phyloP scores from a whole-genome alignment of 37 sponge, comb jelly and placozoan genomes.

The Spongilla lacustris region DNA sequence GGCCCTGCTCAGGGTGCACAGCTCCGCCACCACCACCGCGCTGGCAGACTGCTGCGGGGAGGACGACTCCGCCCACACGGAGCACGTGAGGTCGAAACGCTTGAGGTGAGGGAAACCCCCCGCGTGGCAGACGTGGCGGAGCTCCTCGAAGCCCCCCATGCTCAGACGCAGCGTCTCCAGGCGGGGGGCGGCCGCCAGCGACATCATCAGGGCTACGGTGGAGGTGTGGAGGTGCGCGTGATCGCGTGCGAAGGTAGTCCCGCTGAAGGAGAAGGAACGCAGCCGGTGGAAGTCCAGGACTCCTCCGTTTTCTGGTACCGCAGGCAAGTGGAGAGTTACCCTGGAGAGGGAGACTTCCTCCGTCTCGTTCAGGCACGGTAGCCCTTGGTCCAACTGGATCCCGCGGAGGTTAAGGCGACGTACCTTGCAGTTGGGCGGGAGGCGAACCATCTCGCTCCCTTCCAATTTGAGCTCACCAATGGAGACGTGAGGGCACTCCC shows the following conservation, averaged over 20 bases:
- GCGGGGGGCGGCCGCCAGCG: neutral
- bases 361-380: neutral
- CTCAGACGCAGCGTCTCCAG: neutral
- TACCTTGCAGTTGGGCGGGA: neutral
- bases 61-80: neutral
- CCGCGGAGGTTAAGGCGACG: neutral
- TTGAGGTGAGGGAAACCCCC: neutral
- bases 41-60: neutral
- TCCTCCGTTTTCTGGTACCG: neutral
- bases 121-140: neutral
- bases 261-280: neutral
- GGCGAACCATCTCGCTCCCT: neutral
- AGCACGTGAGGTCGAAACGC: neutral
- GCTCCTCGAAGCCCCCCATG: neutral
- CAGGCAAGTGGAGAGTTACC: neutral
- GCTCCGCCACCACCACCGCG: conserved; percentile 14
- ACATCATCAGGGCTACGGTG: neutral
- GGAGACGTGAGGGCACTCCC: neutral
- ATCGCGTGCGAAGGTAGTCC: neutral
- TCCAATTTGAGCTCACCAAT: neutral
- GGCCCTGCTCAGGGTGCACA: neutral
- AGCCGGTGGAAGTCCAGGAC: neutral
- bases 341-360: neutral
- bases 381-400: neutral
- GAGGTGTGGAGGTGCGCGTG: neutral